A percentile compares a stretch with the other conserved stretches of the same genome.
These are phyloP conservation scores for Ceuthmochares aereus DNA, from an alignment of 2,113 vertebrate species.

Conservation along the genomic window DNA sequence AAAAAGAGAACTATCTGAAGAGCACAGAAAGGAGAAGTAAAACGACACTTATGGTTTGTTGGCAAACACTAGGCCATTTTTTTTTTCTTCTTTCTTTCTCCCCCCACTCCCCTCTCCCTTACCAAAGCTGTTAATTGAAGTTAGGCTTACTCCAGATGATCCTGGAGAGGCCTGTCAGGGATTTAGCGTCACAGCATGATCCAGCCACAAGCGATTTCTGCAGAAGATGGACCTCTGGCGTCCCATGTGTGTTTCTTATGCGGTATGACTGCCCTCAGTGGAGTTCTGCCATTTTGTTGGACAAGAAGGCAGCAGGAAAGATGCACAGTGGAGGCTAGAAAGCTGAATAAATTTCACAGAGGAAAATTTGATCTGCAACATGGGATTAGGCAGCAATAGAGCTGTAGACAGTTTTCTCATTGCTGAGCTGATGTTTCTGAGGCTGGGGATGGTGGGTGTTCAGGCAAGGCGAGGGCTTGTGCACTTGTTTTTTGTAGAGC, in stretches of 20 bases:
- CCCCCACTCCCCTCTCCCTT: background rate
- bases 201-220: background rate
- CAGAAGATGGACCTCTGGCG: background rate
- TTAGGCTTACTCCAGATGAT: background rate
- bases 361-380: background rate
- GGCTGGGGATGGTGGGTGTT: background rate
- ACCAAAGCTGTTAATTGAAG: background rate
- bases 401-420: background rate
- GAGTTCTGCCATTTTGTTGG: background rate
- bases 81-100: background rate
- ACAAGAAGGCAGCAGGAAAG: background rate
- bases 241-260: background rate
- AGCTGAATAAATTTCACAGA: background rate
- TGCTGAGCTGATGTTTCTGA: background rate
- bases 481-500: background rate
- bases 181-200: background rate
- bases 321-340: background rate
- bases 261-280: background rate
- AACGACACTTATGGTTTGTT: constrained; percentile 6
- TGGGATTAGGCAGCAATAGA: background rate
- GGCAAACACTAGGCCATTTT: background rate
- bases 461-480: background rate
- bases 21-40: constrained; percentile 58
- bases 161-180: background rate
- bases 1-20: constrained; percentile 58